Evolutionary conservation across 2,888 invertebrate genomes (phyloP).

Genomic region (Chelonus formosanus): DNA sequence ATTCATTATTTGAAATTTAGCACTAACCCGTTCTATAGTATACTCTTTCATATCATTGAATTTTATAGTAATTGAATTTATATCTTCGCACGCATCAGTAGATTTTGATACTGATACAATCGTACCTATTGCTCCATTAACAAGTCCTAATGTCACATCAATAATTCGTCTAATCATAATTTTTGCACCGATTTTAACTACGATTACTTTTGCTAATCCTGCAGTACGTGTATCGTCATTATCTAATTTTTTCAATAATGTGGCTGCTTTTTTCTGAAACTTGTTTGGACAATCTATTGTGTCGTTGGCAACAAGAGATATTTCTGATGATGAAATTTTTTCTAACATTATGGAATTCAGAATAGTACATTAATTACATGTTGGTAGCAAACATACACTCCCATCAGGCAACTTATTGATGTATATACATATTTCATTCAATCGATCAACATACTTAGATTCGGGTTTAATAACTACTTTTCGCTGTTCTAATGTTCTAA

Average conservation of each 20-base stretch:
- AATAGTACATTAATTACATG: constrained; percentile 47
- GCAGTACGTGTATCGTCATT: constrained; percentile 38
- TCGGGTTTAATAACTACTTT: constrained; percentile 24
- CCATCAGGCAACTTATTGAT: constrained; percentile 43
- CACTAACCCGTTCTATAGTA: constrained; percentile 32
- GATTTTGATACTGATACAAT: constrained; percentile 29
- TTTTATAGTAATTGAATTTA: constrained; percentile 33
- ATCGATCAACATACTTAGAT: constrained; percentile 27
- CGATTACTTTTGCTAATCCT: constrained; percentile 41
- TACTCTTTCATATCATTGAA: constrained; percentile 31
- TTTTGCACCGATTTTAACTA: constrained; percentile 41
- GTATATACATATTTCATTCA: constrained; percentile 41
- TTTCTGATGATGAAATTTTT: constrained; percentile 40
- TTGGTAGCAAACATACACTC: constrained; percentile 51
- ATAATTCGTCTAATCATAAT: constrained; percentile 45
- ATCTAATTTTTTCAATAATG: constrained; percentile 26
- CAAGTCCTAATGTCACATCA: constrained; percentile 43
- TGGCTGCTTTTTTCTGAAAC: constrained; percentile 33
- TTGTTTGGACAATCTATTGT: constrained; percentile 36
- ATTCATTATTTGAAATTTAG: constrained; percentile 41
- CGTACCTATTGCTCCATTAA: constrained; percentile 42
- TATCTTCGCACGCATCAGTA: constrained; percentile 18
- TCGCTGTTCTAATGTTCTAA: constrained; percentile 23
- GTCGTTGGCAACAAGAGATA: constrained; percentile 42
- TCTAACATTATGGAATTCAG: constrained; percentile 50